Evolutionary conservation across 1,140 invertebrate genomes (phyloP).

Genomic region (Bombus turneri): DNA sequence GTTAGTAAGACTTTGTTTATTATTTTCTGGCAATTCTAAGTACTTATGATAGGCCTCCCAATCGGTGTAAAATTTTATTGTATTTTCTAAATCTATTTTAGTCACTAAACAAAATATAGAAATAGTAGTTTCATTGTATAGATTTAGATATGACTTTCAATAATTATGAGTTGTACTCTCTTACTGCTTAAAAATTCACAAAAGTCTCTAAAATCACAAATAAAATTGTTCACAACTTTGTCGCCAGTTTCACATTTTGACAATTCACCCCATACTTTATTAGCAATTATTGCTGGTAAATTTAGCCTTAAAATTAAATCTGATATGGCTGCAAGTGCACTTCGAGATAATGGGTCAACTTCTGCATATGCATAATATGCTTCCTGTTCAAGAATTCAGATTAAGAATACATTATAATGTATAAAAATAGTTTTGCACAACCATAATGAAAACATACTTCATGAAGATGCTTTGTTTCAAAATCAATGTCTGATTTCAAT

Average conservation of each 20-base stretch:
- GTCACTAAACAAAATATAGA: constrained; percentile 81
- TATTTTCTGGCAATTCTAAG: constrained; percentile 81
- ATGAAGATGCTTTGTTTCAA: constrained; percentile 83
- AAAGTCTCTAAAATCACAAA: constrained; percentile 83
- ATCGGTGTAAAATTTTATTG: constrained; percentile 83
- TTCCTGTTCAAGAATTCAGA: constrained; percentile 68
- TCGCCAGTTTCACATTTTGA: constrained; percentile 79
- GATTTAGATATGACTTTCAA: neutral
- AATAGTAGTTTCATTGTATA: neutral
- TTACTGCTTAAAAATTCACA: constrained; percentile 83
- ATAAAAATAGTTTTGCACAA: neutral
- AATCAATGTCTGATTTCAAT: constrained; percentile 76
- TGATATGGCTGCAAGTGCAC: constrained; percentile 78
- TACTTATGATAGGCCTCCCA: constrained; percentile 82
- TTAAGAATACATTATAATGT: neutral
- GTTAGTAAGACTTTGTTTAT: constrained; percentile 81
- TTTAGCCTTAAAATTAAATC: constrained; percentile 81
- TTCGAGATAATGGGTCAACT: constrained; percentile 70
- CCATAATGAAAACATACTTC: constrained; percentile 75
- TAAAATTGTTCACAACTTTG: constrained; percentile 82
- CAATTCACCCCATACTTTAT: constrained; percentile 83
- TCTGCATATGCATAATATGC: constrained; percentile 78
- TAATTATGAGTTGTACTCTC: neutral
- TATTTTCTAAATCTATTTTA: constrained; percentile 84
- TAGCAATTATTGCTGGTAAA: constrained; percentile 78